Evolutionary conservation across 2,888 invertebrate genomes (phyloP).

Genomic region (Amaurobius ferox): DNA sequence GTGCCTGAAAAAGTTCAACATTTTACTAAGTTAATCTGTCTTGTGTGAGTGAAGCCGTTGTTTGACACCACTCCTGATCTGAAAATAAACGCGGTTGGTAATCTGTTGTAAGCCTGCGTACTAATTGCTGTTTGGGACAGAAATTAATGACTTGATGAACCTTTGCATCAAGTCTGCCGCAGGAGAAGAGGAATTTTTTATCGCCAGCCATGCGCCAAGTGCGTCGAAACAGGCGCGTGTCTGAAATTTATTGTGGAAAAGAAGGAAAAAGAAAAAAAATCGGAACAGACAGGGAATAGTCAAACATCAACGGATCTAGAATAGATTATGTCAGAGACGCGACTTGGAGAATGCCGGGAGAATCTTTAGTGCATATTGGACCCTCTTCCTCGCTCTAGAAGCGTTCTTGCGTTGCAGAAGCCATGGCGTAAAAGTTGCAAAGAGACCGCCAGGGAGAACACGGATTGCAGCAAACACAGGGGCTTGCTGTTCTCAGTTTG

Average conservation of each 20-base stretch:
- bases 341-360: slow-evolving; percentile 37
- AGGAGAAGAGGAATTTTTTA: slow-evolving; percentile 34
- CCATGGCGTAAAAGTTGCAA: slow-evolving; percentile 36
- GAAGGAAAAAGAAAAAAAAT: slow-evolving; percentile 13
- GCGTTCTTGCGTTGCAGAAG: slow-evolving; percentile 57
- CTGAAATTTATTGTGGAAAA: slow-evolving; percentile 42
- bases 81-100: slow-evolving; percentile 22
- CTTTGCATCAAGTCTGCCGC: slow-evolving; percentile 45
- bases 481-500: slow-evolving; percentile 33
- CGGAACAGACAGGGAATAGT: slow-evolving; percentile 1
- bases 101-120: slow-evolving; percentile 10
- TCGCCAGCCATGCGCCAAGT: slow-evolving; percentile 53
- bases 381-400: slow-evolving; percentile 41
- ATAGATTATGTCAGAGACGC: slow-evolving; percentile 50
- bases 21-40: too few relatives aligned
- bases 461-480: slow-evolving; percentile 21
- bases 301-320: slow-evolving; percentile 25
- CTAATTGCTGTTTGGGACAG: slow-evolving; percentile 49
- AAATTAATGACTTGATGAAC: slow-evolving; percentile 67
- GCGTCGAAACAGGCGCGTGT: slow-evolving; percentile 65
- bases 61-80: too few relatives aligned
- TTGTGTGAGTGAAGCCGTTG: too few relatives aligned
- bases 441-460: slow-evolving; percentile 27
- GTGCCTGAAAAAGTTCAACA: too few relatives aligned
- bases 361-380: slow-evolving; percentile 48